Conservation (phyloP, 2,888 invertebrate species). For the Pocota personata region DNA sequence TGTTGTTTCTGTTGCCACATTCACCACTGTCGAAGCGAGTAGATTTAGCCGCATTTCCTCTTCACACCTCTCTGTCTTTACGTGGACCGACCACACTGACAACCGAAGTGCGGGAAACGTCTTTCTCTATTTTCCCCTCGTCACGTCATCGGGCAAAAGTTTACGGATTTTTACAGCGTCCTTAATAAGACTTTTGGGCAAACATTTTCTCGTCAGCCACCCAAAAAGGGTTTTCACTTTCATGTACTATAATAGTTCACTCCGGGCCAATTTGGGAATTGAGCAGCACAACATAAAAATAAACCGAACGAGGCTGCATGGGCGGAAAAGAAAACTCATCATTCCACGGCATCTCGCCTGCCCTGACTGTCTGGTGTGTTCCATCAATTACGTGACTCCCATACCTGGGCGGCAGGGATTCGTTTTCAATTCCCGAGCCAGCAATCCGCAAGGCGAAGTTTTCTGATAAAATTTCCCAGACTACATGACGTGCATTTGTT, state of each 20-base stretch:
- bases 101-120: constrained; percentile 18
- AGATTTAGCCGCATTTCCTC: constrained; percentile 55
- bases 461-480: constrained; percentile 73
- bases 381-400: constrained; percentile 74
- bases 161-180: constrained; percentile 68
- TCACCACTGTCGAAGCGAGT: constrained; percentile 40
- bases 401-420: constrained; percentile 73
- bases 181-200: constrained; percentile 69
- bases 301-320: constrained; percentile 11
- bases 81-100: not conserved
- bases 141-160: constrained; percentile 71
- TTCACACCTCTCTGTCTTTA: constrained; percentile 2
- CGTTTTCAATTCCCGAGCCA: constrained; percentile 71
- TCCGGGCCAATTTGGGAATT: constrained; percentile 59
- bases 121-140: constrained; percentile 57
- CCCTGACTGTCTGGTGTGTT: constrained; percentile 59
- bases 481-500: constrained; percentile 74
- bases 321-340: constrained; percentile 62
- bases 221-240: constrained; percentile 71
- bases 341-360: constrained; percentile 46
- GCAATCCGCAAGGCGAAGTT: constrained; percentile 68
- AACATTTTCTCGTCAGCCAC: constrained; percentile 47
- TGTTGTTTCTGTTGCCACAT: constrained; percentile 64
- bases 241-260: constrained; percentile 44
- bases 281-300: constrained; percentile 22